phyloP scores from a whole-genome alignment of 1,140 invertebrate genomes.

The Tetranychus urticae region DNA sequence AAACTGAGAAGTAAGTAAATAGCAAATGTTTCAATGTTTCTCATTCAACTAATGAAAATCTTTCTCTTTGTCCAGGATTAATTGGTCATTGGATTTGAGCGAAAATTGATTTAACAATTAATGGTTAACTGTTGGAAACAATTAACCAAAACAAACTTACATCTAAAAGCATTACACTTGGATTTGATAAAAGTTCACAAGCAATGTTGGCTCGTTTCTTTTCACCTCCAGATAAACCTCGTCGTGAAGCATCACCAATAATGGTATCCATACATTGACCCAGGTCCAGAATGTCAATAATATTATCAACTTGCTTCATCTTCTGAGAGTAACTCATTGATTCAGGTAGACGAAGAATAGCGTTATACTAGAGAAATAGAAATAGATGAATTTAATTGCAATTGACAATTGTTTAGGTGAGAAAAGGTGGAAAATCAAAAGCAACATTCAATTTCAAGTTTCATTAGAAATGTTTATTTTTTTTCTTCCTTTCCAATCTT shows the following conservation, averaged over 20 bases:
- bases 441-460: too few relatives aligned
- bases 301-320: conserved; percentile 49
- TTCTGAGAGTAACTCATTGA: conserved; percentile 44
- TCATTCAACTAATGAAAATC: too few relatives aligned
- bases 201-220: conserved; percentile 67
- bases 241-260: conserved; percentile 49
- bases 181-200: conserved; percentile 63
- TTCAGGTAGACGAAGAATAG: conserved; percentile 45
- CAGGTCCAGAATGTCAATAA: conserved; percentile 50
- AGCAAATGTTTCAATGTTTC: too few relatives aligned
- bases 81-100: too few relatives aligned
- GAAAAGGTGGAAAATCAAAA: too few relatives aligned
- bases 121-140: too few relatives aligned
- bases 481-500: too few relatives aligned
- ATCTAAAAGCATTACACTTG: conserved; percentile 54
- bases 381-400: background rate
- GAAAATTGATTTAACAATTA: too few relatives aligned
- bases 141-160: conserved; percentile 30
- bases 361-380: conserved; percentile 30
- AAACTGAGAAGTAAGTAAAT: too few relatives aligned
- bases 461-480: too few relatives aligned
- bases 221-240: conserved; percentile 59
- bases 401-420: background rate
- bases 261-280: conserved; percentile 50
- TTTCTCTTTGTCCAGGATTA: too few relatives aligned